These are phyloP conservation scores for Pristionchus arcanus DNA, from an alignment of 2,888 invertebrate genomes.

Conservation along the genomic window DNA sequence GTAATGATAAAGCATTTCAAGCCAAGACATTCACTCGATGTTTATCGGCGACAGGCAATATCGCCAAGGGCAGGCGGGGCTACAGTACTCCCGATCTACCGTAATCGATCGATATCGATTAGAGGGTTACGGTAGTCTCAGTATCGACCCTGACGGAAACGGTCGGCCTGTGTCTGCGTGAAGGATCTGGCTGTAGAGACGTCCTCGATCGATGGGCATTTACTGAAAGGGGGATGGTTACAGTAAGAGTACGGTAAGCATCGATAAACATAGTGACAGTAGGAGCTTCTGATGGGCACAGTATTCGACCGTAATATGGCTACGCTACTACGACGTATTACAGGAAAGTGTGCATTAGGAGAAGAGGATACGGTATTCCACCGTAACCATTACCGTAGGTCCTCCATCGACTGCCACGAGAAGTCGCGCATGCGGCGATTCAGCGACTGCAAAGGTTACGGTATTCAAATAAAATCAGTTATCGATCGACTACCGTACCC, in stretches of 20 bases:
- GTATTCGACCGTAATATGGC: not conserved
- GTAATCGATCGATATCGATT: not conserved
- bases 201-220: conserved; percentile 28
- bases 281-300: too few relatives aligned
- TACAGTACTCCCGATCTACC: not conserved
- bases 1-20: not conserved
- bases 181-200: conserved; percentile 42
- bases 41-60: not conserved
- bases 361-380: not conserved
- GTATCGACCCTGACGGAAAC: not conserved
- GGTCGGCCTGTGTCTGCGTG: conserved; percentile 35
- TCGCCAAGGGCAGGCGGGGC: not conserved
- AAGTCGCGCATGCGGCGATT: conserved; percentile 49
- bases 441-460: conserved; percentile 18
- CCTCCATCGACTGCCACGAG: conserved; percentile 47
- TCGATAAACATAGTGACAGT: too few relatives aligned
- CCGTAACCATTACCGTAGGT: not conserved
- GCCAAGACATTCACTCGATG: not conserved
- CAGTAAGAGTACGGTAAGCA: not conserved
- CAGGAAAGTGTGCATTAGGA: too few relatives aligned
- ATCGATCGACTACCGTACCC: not conserved
- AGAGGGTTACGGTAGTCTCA: not conserved
- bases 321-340: too few relatives aligned
- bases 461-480: not conserved
- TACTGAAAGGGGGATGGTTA: not conserved